These are phyloP conservation scores for Torymus aiolomorphi DNA, from an alignment of 2,888 invertebrate species.

Conservation along the genomic window DNA sequence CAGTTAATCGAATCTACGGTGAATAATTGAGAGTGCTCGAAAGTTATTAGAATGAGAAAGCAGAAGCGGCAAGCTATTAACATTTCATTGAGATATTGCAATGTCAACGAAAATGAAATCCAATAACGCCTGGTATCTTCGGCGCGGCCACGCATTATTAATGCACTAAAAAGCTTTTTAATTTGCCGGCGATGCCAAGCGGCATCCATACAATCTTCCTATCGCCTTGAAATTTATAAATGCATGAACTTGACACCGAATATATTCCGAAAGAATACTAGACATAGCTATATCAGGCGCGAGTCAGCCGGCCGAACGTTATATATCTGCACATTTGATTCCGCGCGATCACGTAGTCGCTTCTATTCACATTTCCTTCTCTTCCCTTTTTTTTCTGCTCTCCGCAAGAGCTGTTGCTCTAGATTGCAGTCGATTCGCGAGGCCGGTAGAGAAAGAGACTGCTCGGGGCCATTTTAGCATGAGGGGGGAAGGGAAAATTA, in stretches of 20 bases:
- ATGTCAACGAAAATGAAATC: conserved; percentile 14
- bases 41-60: too few relatives aligned
- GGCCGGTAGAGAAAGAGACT: neutral
- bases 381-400: neutral
- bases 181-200: conserved; percentile 10
- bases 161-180: conserved; percentile 28
- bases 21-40: too few relatives aligned
- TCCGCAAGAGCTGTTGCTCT: conserved; percentile 40
- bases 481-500: conserved; percentile 12
- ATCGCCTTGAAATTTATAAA: conserved; percentile 54
- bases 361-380: neutral
- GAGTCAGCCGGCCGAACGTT: too few relatives aligned
- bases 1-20: too few relatives aligned
- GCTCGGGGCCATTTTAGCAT: conserved; percentile 13
- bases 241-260: conserved; percentile 55
- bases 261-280: conserved; percentile 19
- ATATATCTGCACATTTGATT: neutral
- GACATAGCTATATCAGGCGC: neutral
- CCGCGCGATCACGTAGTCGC: neutral
- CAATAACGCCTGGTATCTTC: neutral
- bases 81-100: neutral
- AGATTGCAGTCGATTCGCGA: conserved; percentile 43
- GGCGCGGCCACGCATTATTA: neutral
- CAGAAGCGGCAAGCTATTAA: neutral
- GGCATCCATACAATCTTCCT: conserved; percentile 55